phyloP scores from a whole-genome alignment of 2,113 vertebrate species.

The Mus pahari region DNA sequence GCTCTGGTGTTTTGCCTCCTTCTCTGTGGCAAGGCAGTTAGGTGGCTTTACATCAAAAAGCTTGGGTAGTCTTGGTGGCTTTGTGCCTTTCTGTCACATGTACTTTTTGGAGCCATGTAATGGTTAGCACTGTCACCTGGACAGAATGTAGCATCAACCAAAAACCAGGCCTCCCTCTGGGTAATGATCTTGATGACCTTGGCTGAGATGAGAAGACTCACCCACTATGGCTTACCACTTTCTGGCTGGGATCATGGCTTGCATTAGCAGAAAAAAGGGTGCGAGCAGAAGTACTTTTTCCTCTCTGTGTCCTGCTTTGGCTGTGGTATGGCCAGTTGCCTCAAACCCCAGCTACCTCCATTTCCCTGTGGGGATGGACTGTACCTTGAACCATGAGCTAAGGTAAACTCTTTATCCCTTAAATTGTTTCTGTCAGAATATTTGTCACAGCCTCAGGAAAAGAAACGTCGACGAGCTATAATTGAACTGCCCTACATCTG shows the following conservation, averaged over 20 bases:
- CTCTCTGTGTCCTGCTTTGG: neutral
- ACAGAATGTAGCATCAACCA: no score
- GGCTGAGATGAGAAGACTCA: neutral
- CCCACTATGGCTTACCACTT: neutral
- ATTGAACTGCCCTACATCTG: conserved; percentile 94
- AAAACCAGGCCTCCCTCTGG: neutral
- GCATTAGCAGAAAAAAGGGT: neutral
- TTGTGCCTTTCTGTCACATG: conserved; percentile 91
- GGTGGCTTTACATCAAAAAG: conserved; percentile 89
- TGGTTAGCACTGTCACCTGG: neutral
- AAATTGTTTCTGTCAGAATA: neutral
- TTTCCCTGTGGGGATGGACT: neutral
- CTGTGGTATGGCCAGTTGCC: neutral
- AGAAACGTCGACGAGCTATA: conserved; percentile 44
- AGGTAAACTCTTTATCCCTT: neutral
- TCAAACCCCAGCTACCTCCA: neutral
- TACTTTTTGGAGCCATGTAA: conserved; percentile 87
- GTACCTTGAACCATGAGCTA: neutral
- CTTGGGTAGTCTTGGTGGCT: conserved; percentile 91
- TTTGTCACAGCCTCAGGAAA: neutral
- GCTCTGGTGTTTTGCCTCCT: conserved; percentile 92
- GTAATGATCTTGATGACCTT: no score
- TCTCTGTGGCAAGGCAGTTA: conserved; percentile 94
- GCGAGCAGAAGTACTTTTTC: neutral
- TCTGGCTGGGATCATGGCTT: neutral